These are phyloP conservation scores for Manis javanica DNA, from an alignment of 2,797 vertebrate genomes.

Conservation along the genomic window DNA sequence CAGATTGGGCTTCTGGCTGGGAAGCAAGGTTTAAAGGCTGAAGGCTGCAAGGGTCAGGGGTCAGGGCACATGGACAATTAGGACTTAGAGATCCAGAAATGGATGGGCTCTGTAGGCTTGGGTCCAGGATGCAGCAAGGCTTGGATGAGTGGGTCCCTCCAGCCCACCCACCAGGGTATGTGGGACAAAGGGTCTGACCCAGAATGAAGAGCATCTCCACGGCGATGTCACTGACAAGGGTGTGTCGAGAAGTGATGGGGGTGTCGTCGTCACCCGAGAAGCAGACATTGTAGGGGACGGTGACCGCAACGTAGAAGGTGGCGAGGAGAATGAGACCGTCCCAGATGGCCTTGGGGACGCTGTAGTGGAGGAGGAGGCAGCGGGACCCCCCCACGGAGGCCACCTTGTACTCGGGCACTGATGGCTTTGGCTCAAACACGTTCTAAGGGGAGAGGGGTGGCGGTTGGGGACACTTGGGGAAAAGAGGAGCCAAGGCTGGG, in stretches of 20 bases:
- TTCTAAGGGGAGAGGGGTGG: conserved; percentile 86
- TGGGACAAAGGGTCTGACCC: conserved; percentile 86
- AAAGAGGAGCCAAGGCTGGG: conserved; percentile 14
- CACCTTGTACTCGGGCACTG: conserved; percentile 96
- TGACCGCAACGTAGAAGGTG: conserved; percentile 96
- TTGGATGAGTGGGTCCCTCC: neutral
- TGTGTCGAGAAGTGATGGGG: conserved; percentile 90
- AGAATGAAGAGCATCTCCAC: conserved; percentile 99
- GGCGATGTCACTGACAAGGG: conserved; percentile 94
- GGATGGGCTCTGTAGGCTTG: neutral
- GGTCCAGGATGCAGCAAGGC: neutral
- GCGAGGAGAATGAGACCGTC: conserved; percentile 97
- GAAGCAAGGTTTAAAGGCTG: neutral
- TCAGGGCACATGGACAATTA: neutral
- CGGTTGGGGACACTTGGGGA: conserved; percentile 59
- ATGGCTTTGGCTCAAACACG: conserved; percentile 93
- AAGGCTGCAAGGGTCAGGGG: neutral
- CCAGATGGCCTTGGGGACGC: conserved; percentile 96
- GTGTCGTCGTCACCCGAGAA: conserved; percentile 91
- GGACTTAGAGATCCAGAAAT: conserved; percentile 10
- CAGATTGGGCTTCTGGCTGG: neutral
- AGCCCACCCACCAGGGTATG: neutral
- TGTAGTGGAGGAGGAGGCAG: conserved; percentile 98
- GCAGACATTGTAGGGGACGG: conserved; percentile 97
- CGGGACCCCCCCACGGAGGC: conserved; percentile 95